Evolutionary conservation across 2,113 vertebrate species (phyloP), one percentile per base, ranked within the genome.

Genomic region (Zonotrichia leucophrys): DNA sequence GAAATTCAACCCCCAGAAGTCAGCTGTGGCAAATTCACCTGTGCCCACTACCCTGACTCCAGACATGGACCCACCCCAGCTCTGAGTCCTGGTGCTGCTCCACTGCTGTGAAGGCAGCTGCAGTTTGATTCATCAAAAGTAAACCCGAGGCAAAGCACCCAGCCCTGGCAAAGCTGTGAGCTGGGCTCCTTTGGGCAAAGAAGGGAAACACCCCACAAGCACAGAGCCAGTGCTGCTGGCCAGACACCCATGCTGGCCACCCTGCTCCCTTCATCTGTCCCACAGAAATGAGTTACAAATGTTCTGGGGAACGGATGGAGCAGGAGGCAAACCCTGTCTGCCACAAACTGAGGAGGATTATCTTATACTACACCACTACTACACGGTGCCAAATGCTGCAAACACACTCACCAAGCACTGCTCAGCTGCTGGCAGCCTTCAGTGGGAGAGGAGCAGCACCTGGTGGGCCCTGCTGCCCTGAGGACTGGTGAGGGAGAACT

Each of bases 361-460:
- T 59, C 83, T 88, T 75, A 20, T 8, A 20, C 46, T 25, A 35
- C 0, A 3, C 42, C 59, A 58, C 55, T 68, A 80, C 28, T 31
- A 53, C 52, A 53, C 2, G 17, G 59, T 66, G 46, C 83, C 59
- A 83, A 95, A 70, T 4, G 24, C 79, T 92, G 72, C 72, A 91
- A 77, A 90, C 85, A 70, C 46, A 23, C 27, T 50, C 87, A 91
- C 62, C 53, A 33, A 47, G 88, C 14, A 46, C 79, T 90, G 76
- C 75, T 90, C 92, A 85, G 85, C 82, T 94, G 68, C 87, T 73
- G 82, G 52, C 66, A 92, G 87, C 30, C 66, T 79, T 62, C 39
- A 8, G 18, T 37, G 35, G n/a, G 28, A 94, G n/a, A 76, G 31
- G 11, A 92, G 58, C 58, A 77, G 68, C 49, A 62, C 31, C 80